Conservation (phyloP, 1,140 invertebrate species). For the Periplaneta americana region DNA sequence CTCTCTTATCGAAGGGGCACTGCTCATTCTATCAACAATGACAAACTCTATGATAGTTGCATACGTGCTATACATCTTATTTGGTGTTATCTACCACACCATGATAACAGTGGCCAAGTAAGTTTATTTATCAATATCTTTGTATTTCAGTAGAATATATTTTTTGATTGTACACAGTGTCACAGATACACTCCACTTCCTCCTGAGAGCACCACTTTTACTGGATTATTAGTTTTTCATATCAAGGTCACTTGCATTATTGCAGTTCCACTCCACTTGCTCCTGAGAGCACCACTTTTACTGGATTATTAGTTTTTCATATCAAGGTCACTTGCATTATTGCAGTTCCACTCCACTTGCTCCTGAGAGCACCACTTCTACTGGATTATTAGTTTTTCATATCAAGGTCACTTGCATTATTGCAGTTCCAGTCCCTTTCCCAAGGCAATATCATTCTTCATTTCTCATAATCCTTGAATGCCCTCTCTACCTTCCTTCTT, state of each 20-base stretch:
- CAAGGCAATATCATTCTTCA: neutral
- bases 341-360: neutral
- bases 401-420: neutral
- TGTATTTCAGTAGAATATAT: no score
- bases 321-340: neutral
- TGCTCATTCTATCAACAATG: conserved; percentile 33
- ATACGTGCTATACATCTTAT: conserved; percentile 41
- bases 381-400: no score
- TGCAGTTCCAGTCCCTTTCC: neutral
- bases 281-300: no score
- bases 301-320: no score
- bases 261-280: neutral
- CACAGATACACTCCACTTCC: neutral
- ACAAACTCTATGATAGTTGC: conserved; percentile 37
- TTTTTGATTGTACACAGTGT: no score
- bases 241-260: neutral
- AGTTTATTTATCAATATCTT: no score
- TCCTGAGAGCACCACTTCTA: no score
- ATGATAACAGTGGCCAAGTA: conserved; percentile 49
- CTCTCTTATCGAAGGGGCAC: conserved; percentile 34
- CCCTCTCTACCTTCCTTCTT: no score
- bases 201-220: no score
- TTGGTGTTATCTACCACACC: conserved; percentile 40
- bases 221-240: no score
- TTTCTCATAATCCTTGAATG: neutral